Evolutionary conservation across 1,140 invertebrate genomes (phyloP).

Genomic region (Drosophila kohkoa): DNA sequence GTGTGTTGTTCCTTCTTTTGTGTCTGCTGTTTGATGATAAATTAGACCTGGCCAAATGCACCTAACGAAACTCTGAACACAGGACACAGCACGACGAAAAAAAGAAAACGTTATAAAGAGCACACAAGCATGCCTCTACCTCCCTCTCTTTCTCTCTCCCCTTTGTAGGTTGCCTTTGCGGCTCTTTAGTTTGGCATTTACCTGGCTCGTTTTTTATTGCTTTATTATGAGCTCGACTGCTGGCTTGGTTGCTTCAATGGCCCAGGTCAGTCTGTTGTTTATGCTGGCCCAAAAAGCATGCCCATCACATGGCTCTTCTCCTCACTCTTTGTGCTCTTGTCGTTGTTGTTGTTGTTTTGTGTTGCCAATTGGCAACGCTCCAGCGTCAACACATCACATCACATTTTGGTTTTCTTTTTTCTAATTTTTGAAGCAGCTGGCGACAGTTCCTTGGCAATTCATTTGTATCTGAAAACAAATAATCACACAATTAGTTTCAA

Average conservation of each 20-base stretch:
- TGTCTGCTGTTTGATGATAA: conserved; percentile 77
- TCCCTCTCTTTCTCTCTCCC: neutral
- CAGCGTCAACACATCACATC: conserved; percentile 12
- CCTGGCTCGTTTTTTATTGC: conserved; percentile 72
- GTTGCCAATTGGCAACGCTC: conserved; percentile 9
- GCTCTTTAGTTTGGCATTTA: conserved; percentile 72
- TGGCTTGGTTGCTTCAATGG: conserved; percentile 12
- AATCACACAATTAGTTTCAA: conserved; percentile 2
- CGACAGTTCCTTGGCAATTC: conserved; percentile 12
- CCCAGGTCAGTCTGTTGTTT: conserved; percentile 37
- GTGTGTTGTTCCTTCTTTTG: conserved; percentile 11
- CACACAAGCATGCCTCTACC: conserved; percentile 13
- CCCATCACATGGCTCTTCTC: conserved; percentile 3
- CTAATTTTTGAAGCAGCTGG: neutral
- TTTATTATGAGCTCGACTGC: conserved; percentile 66
- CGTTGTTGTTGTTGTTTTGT: conserved; percentile 25
- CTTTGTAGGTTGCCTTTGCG: conserved; percentile 57
- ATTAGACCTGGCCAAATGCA: conserved; percentile 60
- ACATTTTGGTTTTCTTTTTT: neutral
- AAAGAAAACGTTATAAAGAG: conserved; percentile 9
- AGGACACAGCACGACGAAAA: neutral
- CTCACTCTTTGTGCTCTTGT: conserved; percentile 6
- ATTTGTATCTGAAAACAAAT: conserved; percentile 1
- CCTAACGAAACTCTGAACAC: conserved; percentile 21
- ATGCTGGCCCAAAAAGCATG: conserved; percentile 32